Evolutionary conservation across 1,140 invertebrate species (phyloP).

Genomic region (Megathymus violae): DNA sequence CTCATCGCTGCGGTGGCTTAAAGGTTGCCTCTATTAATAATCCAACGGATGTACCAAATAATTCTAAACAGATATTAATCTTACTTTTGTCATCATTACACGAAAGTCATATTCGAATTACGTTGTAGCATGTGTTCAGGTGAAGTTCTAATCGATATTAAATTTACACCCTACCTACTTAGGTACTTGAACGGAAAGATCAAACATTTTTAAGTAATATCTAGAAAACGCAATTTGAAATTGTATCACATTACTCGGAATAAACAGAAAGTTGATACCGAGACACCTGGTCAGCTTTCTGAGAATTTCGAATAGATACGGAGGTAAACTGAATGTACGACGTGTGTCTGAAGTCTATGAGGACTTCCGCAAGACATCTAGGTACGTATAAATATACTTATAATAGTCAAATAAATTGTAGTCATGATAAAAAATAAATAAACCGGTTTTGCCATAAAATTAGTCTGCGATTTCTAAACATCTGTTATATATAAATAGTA

Average conservation of each 20-base stretch:
- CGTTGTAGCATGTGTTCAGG: no score
- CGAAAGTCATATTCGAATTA: no score
- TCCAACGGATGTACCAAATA: slow-evolving; percentile 27
- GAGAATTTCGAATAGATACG: slow-evolving; percentile 6
- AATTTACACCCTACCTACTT: not conserved
- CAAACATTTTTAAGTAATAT: slow-evolving; percentile 20
- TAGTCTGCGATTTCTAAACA: no score
- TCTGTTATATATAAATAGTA: no score
- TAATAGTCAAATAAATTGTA: no score
- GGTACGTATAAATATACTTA: no score
- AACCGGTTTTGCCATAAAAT: no score
- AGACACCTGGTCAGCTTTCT: slow-evolving; percentile 16
- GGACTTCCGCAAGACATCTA: no score
- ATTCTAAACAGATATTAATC: slow-evolving; percentile 9
- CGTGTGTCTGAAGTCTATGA: not conserved
- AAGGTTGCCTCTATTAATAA: slow-evolving; percentile 46
- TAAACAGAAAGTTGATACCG: slow-evolving; percentile 30
- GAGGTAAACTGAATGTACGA: slow-evolving; percentile 5
- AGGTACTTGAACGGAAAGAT: slow-evolving; percentile 3
- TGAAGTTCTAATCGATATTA: no score
- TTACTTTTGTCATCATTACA: no score
- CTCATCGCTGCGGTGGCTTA: slow-evolving; percentile 45
- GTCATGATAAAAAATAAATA: no score
- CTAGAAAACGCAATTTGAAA: slow-evolving; percentile 23
- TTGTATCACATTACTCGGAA: slow-evolving; percentile 32